Evolutionary conservation across 2,797 vertebrate genomes (phyloP).

Genomic region (Chloroceryle inda): DNA sequence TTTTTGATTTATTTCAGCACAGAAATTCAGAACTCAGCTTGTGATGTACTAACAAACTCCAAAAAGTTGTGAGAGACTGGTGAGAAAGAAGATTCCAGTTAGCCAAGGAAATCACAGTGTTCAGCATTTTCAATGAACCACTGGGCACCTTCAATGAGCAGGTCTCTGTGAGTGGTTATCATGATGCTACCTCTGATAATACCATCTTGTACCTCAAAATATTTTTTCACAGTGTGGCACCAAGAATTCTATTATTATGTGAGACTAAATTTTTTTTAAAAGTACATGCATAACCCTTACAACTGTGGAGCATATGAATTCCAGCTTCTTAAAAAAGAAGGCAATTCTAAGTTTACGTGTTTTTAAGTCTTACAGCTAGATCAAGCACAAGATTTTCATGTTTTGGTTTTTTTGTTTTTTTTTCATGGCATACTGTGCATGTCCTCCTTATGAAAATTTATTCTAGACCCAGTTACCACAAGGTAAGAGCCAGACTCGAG

Average conservation of each 20-base stretch:
- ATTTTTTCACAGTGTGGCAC: not conserved
- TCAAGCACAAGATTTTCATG: not conserved
- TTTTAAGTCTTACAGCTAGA: not conserved
- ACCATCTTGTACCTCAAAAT: not conserved
- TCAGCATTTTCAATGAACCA: accelerated
- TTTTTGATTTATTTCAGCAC: not conserved
- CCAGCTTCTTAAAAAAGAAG: not conserved
- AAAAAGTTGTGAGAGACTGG: not conserved
- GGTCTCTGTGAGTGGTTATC: not conserved
- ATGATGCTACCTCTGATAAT: not conserved
- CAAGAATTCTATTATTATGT: not conserved
- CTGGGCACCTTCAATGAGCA: not conserved
- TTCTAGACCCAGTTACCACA: not conserved
- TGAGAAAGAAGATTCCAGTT: not conserved
- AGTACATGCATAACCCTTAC: not conserved
- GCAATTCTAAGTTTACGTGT: not conserved
- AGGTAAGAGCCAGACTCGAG: not conserved
- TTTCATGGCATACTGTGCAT: not conserved
- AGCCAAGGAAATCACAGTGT: not conserved
- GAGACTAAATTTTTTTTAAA: not conserved
- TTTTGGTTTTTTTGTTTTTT: not conserved
- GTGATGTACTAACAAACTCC: not conserved
- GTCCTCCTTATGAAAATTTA: not conserved
- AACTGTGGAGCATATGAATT: not conserved
- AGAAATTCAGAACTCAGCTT: not conserved